Conservation (phyloP, 2,113 vertebrate species). For the Danionella cerebrum region DNA sequence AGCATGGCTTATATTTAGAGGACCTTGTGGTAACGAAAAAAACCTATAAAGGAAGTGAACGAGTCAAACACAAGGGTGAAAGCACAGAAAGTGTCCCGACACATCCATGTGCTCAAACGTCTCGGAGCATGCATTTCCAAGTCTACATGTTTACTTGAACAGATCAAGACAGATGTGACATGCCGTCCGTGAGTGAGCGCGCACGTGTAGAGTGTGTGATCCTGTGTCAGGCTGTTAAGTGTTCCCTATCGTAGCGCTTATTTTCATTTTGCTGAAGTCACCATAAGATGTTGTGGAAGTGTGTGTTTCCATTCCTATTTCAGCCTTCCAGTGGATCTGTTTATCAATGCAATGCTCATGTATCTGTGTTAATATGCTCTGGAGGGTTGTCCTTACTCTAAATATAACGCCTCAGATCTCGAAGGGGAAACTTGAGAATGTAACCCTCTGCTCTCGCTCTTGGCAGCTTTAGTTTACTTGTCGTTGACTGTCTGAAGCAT, state of each 20-base stretch:
- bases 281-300: background rate
- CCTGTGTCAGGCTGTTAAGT: background rate
- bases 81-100: too few species aligned
- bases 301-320: slow-evolving; percentile 41
- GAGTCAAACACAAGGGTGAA: too few species aligned
- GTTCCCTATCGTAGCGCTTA: background rate
- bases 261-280: slow-evolving; percentile 6
- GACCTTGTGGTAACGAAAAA: too few species aligned
- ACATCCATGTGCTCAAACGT: too few species aligned
- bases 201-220: background rate
- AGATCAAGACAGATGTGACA: background rate
- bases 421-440: slow-evolving; percentile 59
- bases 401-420: slow-evolving; percentile 57
- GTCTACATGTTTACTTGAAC: too few species aligned
- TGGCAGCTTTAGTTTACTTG: background rate
- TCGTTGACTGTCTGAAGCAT: slow-evolving; percentile 6
- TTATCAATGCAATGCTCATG: slow-evolving; percentile 56
- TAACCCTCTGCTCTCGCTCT: slow-evolving; percentile 24
- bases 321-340: slow-evolving; percentile 43
- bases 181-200: background rate
- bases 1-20: too few species aligned
- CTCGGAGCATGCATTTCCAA: too few species aligned
- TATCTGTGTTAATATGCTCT: slow-evolving; percentile 57
- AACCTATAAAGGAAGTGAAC: too few species aligned
- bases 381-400: slow-evolving; percentile 56